Percentiles rank a stretch among this genome's conserved stretches.
Conservation (phyloP, 2,113 vertebrate species). For the Archilochus colubris region DNA sequence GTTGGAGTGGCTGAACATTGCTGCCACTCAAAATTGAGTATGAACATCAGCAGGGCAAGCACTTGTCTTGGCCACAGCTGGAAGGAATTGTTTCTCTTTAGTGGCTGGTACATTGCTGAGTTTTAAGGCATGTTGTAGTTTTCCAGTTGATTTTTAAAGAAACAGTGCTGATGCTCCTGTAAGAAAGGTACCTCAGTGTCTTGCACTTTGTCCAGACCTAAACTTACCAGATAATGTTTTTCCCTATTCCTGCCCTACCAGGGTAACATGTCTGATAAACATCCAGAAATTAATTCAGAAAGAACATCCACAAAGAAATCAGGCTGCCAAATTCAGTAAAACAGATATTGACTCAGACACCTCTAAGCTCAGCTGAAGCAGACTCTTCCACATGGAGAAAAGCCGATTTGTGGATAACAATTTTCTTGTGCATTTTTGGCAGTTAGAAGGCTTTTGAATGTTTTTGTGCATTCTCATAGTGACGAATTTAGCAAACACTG, state of each 20-base stretch:
- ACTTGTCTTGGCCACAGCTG: fast-evolving
- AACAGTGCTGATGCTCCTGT: not conserved
- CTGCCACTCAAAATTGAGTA: not conserved
- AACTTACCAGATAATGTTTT: not conserved
- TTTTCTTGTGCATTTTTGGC: not conserved
- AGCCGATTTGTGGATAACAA: fast-evolving
- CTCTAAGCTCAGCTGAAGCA: not conserved
- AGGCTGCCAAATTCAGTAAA: not conserved
- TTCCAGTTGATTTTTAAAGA: conserved; percentile 37
- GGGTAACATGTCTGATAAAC: not conserved
- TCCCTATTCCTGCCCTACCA: not conserved
- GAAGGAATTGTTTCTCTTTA: not conserved
- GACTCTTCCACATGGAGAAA: not conserved
- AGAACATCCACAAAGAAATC: not conserved
- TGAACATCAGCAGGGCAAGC: not conserved
- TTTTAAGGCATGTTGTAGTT: not conserved
- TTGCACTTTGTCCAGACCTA: not conserved
- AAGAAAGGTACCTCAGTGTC: not conserved
- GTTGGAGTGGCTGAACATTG: not conserved
- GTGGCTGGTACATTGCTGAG: not conserved
- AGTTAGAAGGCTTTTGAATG: not conserved
- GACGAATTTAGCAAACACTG: not conserved
- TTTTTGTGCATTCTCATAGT: not conserved
- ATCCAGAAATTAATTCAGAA: not conserved
- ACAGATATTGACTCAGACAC: not conserved